phyloP scores from a whole-genome alignment of 2,888 invertebrate genomes.

The Incurvaria masculella region DNA sequence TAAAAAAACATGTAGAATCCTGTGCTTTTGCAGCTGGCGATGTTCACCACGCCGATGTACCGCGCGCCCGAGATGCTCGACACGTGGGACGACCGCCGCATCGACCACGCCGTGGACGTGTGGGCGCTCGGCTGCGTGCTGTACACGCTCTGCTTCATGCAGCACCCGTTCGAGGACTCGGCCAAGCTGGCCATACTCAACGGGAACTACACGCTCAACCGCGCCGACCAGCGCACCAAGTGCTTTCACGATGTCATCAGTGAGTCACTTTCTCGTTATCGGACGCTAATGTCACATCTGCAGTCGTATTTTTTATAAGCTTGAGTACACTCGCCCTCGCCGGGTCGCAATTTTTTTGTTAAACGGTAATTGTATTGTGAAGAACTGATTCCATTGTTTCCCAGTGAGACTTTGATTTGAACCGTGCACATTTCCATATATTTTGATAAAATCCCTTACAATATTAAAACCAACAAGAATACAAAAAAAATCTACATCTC shows the following conservation, averaged over 20 bases:
- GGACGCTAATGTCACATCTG: no score
- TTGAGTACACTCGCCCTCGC: no score
- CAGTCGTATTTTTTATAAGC: no score
- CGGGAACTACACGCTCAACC: constrained; percentile 87
- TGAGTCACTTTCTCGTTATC: constrained; percentile 44
- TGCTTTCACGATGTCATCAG: constrained; percentile 90
- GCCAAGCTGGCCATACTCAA: constrained; percentile 95
- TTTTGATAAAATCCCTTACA: no score
- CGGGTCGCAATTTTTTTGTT: no score
- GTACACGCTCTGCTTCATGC: constrained; percentile 87
- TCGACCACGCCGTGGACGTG: constrained; percentile 87
- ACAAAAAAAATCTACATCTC: no score
- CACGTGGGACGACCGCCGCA: constrained; percentile 93
- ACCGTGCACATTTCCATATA: no score
- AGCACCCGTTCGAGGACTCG: constrained; percentile 96
- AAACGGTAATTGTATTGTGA: no score
- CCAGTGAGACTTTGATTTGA: no score
- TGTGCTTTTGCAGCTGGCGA: constrained; percentile 59
- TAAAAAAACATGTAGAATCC: constrained; percentile 85
- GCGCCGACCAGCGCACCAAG: constrained; percentile 73
- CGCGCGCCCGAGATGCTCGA: constrained; percentile 98
- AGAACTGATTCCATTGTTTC: no score
- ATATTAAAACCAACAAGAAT: no score
- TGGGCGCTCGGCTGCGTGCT: constrained; percentile 98
- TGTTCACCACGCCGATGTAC: constrained; percentile 91